phyloP scores from a whole-genome alignment of 2,888 invertebrate species.

The Dyspetes luteomarginatus region DNA sequence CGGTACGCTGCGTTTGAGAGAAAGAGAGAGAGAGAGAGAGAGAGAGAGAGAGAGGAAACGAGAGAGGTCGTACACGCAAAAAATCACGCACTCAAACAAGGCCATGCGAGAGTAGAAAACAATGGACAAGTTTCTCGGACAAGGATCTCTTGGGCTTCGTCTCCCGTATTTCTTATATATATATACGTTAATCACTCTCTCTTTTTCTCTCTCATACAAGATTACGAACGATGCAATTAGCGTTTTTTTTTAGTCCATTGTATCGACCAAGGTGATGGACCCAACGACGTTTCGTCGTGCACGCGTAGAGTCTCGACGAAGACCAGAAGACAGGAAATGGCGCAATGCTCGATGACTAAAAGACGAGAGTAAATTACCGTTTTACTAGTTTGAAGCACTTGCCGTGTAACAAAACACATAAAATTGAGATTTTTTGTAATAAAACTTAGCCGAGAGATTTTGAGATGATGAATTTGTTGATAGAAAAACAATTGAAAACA shows the following conservation, averaged over 20 bases:
- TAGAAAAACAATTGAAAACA: too few species aligned
- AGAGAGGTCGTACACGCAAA: too few species aligned
- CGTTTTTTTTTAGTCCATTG: conserved; percentile 26
- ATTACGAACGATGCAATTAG: conserved; percentile 34
- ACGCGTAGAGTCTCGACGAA: conserved; percentile 1
- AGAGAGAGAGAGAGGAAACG: background rate
- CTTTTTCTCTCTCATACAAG: too few species aligned
- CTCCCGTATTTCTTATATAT: background rate
- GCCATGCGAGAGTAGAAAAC: conserved; percentile 39
- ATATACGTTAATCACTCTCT: too few species aligned
- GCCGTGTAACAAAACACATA: too few species aligned
- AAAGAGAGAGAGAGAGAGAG: background rate
- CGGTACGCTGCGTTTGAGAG: background rate
- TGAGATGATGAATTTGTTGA: too few species aligned
- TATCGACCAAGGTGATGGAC: conserved; percentile 47
- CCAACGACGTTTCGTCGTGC: conserved; percentile 6
- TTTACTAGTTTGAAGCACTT: background rate
- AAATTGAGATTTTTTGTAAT: too few species aligned
- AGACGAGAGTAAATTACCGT: background rate
- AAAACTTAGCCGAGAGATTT: too few species aligned
- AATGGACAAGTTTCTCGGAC: conserved; percentile 49
- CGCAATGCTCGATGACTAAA: conserved; percentile 47
- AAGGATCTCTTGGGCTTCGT: background rate
- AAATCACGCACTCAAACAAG: conserved; percentile 57
- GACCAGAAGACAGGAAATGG: conserved; percentile 41